These are phyloP conservation scores for Paralvinella palmiformis DNA, from an alignment of 1,140 invertebrate genomes.

Conservation along the genomic window DNA sequence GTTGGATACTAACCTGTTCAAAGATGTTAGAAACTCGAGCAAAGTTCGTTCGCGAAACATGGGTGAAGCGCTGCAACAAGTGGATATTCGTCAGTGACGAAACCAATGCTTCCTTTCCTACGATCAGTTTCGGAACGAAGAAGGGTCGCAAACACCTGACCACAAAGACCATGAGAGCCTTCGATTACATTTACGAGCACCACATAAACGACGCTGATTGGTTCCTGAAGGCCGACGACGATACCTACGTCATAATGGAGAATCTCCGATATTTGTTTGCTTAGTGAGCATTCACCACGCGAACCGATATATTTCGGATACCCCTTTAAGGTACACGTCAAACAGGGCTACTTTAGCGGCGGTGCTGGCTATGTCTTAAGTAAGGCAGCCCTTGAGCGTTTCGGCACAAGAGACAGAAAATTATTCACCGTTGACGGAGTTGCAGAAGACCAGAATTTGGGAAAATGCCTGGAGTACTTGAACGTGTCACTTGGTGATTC, in stretches of 20 bases:
- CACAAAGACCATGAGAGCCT: slow-evolving; percentile 43
- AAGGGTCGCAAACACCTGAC: slow-evolving; percentile 41
- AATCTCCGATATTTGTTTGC: slow-evolving; percentile 27
- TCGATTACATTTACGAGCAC: slow-evolving; percentile 60
- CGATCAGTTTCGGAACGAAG: slow-evolving; percentile 16
- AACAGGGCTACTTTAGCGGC: background rate
- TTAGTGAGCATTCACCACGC: background rate
- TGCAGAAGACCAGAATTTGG: background rate
- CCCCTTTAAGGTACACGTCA: background rate
- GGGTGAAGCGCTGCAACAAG: slow-evolving; percentile 49
- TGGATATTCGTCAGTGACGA: slow-evolving; percentile 51
- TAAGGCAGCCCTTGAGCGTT: background rate
- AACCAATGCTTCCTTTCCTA: slow-evolving; percentile 25
- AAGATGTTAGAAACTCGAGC: slow-evolving; percentile 46
- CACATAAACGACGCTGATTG: slow-evolving; percentile 53
- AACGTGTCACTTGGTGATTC: too few species aligned
- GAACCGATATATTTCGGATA: slow-evolving; percentile 5
- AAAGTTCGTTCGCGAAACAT: slow-evolving; percentile 81
- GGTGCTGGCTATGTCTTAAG: background rate
- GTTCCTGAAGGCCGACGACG: slow-evolving; percentile 39
- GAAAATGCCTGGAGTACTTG: too few species aligned
- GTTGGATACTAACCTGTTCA: slow-evolving; percentile 90
- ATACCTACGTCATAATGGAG: slow-evolving; percentile 20
- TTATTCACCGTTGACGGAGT: background rate
- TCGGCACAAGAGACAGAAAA: background rate